Evolutionary conservation across 2,797 vertebrate species (phyloP).

Genomic region (Danio choprae): DNA sequence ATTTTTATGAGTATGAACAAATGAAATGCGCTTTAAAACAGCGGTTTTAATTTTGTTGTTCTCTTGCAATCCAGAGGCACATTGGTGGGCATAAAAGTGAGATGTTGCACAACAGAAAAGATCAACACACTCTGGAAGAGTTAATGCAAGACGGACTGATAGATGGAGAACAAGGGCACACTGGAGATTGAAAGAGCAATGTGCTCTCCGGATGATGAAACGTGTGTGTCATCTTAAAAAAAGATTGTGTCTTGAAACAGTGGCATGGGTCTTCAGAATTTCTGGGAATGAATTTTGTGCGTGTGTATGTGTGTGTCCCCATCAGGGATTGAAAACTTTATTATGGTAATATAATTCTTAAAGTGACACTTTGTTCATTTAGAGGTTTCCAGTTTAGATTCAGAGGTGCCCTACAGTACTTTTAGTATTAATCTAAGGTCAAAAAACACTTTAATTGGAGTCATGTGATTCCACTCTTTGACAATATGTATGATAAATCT

Average conservation of each 20-base stretch:
- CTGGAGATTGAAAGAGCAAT: constrained; percentile 36
- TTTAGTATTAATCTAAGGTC: too few relatives aligned
- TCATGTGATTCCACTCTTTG: too few relatives aligned
- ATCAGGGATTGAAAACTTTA: too few relatives aligned
- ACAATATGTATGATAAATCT: too few relatives aligned
- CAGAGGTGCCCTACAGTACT: too few relatives aligned
- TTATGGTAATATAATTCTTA: too few relatives aligned
- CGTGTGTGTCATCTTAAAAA: constrained; percentile 35
- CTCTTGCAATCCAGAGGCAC: neutral
- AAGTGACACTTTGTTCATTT: too few relatives aligned
- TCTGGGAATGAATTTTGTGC: neutral
- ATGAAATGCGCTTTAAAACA: constrained; percentile 27
- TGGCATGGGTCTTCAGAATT: neutral
- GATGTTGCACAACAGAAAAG: constrained; percentile 5
- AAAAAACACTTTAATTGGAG: too few relatives aligned
- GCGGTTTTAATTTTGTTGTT: constrained; percentile 20
- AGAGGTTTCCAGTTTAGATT: too few relatives aligned
- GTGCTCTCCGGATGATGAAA: constrained; percentile 57
- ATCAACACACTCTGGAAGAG: constrained; percentile 16
- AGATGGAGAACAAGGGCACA: constrained; percentile 20
- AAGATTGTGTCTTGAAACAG: constrained; percentile 21
- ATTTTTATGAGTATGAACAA: neutral
- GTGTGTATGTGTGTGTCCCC: neutral
- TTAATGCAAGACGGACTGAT: constrained; percentile 35
- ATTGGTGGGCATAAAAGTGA: neutral